A percentile compares a stretch with the other conserved stretches of the same genome.
Evolutionary conservation across 2,113 vertebrate species (phyloP).

Genomic region (Chaetodon auriga): DNA sequence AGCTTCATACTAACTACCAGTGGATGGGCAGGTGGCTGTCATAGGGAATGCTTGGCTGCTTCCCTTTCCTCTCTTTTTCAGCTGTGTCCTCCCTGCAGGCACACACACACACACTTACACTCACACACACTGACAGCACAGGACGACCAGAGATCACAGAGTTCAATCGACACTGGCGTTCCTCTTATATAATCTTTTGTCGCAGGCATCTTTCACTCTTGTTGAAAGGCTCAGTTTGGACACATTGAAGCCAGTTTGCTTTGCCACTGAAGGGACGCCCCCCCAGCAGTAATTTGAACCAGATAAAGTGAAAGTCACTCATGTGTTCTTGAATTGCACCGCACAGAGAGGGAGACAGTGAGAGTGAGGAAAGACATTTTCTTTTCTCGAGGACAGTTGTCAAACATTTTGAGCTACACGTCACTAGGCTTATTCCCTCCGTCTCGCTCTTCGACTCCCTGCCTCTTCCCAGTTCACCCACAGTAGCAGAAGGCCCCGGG

Average conservation of each 20-base stretch:
- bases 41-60: slow-evolving; percentile 67
- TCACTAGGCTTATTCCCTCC: background rate
- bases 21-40: slow-evolving; percentile 61
- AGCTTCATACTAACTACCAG: slow-evolving; percentile 29
- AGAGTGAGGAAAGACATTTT: background rate
- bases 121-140: background rate
- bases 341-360: background rate
- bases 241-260: slow-evolving; percentile 25
- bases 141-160: background rate
- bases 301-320: slow-evolving; percentile 27
- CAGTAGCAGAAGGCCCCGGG: slow-evolving; percentile 9
- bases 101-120: background rate
- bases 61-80: slow-evolving; percentile 54
- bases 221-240: slow-evolving; percentile 30
- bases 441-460: slow-evolving; percentile 1
- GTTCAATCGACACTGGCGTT: background rate
- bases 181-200: background rate
- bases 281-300: slow-evolving; percentile 22
- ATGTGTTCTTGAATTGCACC: background rate
- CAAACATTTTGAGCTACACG: background rate
- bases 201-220: slow-evolving; percentile 20
- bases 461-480: background rate
- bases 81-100: slow-evolving; percentile 24
- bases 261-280: slow-evolving; percentile 3
- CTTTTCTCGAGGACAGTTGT: background rate